Evolutionary conservation across 2,888 invertebrate species (phyloP).

Genomic region (Platypus cylindrus): DNA sequence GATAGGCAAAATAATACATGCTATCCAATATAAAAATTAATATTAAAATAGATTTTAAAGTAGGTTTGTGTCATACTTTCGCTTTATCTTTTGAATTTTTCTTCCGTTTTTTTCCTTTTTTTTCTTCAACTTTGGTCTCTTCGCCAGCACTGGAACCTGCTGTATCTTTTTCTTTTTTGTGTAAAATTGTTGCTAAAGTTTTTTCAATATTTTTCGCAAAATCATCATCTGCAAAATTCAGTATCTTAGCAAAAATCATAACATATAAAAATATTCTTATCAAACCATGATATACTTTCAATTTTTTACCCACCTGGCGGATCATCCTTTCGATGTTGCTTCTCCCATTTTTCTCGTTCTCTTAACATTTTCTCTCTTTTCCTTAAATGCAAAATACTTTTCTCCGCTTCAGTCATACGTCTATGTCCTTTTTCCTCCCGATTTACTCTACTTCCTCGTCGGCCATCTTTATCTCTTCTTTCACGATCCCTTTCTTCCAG

Average conservation of each 20-base stretch:
- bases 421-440: slow-evolving; percentile 28
- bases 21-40: slow-evolving; percentile 4
- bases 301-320: slow-evolving; percentile 10
- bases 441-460: slow-evolving; percentile 2
- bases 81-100: slow-evolving; percentile 36
- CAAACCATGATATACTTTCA: too few species aligned
- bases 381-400: slow-evolving; percentile 32
- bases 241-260: too few species aligned
- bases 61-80: slow-evolving; percentile 29
- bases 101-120: slow-evolving; percentile 46
- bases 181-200: slow-evolving; percentile 58
- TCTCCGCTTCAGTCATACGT: slow-evolving; percentile 35
- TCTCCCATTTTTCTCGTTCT: slow-evolving; percentile 29
- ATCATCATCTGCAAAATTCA: slow-evolving; percentile 49
- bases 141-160: slow-evolving; percentile 24
- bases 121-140: slow-evolving; percentile 36
- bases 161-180: slow-evolving; percentile 45
- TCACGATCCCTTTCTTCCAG: slow-evolving; percentile 9
- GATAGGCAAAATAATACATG: too few species aligned
- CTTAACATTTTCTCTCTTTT: slow-evolving; percentile 32
- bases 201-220: slow-evolving; percentile 70
- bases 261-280: slow-evolving; percentile 4
- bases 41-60: slow-evolving; percentile 3
- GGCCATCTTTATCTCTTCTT: slow-evolving; percentile 2
- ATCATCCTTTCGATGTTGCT: slow-evolving; percentile 25